phyloP scores from a whole-genome alignment of 2,797 vertebrate genomes.

The Epinephelus coioides region DNA sequence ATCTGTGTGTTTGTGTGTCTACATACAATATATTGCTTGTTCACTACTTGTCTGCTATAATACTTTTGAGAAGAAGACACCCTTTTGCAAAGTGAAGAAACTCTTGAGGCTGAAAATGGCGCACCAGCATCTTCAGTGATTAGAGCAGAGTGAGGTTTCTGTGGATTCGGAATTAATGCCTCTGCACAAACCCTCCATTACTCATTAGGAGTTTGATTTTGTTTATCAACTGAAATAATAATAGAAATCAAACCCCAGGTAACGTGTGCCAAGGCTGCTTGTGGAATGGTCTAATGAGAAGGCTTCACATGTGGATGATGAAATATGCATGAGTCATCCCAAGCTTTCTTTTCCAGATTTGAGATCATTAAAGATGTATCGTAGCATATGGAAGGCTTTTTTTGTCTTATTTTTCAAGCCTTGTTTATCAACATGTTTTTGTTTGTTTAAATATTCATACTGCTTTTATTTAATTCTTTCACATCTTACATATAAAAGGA shows the following conservation, averaged over 20 bases:
- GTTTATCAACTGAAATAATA: conserved; percentile 86
- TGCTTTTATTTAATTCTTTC: conserved; percentile 92
- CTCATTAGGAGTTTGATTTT: conserved; percentile 86
- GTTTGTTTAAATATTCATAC: conserved; percentile 92
- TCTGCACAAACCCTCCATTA: conserved; percentile 72
- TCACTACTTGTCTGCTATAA: conserved; percentile 38
- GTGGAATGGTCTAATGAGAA: conserved; percentile 86
- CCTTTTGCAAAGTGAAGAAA: conserved; percentile 39
- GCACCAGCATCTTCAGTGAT: conserved; percentile 55
- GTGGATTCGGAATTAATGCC: conserved; percentile 67
- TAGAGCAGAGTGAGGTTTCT: conserved; percentile 40
- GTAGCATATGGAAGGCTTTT: conserved; percentile 90
- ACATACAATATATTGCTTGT: conserved; percentile 7
- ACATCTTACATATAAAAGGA: conserved; percentile 91
- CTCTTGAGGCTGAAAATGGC: conserved; percentile 42
- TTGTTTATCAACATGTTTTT: conserved; percentile 92
- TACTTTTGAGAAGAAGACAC: conserved; percentile 30
- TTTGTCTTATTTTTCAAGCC: conserved; percentile 90
- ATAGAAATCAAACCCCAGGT: conserved; percentile 88
- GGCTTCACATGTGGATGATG: conserved; percentile 89
- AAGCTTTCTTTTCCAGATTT: conserved; percentile 90
- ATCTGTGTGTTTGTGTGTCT: conserved; percentile 14
- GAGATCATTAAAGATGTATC: conserved; percentile 92
- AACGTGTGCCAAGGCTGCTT: conserved; percentile 83
- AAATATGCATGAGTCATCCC: conserved; percentile 90